A percentile compares a stretch with the other conserved stretches of the same genome.
These are phyloP conservation scores for Schizopygopsis malacanthus DNA, from an alignment of 2,797 vertebrate species.

Conservation along the genomic window DNA sequence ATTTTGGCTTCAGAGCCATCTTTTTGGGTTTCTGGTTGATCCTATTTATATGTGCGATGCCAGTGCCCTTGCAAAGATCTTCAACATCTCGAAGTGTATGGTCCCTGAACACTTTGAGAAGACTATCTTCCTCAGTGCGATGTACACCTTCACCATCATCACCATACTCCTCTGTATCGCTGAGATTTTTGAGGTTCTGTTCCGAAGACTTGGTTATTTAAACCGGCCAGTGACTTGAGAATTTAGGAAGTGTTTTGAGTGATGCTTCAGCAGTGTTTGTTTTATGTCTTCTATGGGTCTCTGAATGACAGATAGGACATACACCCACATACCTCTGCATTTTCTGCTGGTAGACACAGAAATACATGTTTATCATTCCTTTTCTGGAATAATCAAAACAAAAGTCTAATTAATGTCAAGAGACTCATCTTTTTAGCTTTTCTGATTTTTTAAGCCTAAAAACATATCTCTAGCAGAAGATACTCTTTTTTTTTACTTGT, in stretches of 20 bases:
- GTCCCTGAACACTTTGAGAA: conserved; percentile 93
- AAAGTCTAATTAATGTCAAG: neutral
- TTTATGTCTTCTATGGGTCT: conserved; percentile 62
- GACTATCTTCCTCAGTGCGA: conserved; percentile 90
- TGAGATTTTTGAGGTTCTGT: conserved; percentile 88
- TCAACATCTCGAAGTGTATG: conserved; percentile 84
- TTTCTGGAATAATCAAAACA: neutral
- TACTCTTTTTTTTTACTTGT: neutral
- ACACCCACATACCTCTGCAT: conserved; percentile 60
- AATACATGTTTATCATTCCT: conserved; percentile 13
- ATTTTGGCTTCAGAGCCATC: conserved; percentile 90
- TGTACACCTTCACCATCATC: conserved; percentile 90
- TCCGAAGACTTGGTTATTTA: conserved; percentile 82
- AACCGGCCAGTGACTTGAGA: conserved; percentile 75
- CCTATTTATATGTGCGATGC: conserved; percentile 83
- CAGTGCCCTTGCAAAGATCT: conserved; percentile 78
- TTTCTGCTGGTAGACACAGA: conserved; percentile 49
- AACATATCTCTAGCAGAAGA: neutral
- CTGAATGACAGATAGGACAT: conserved; percentile 57
- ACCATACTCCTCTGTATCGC: conserved; percentile 84
- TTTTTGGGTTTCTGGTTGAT: conserved; percentile 89
- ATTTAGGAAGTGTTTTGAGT: conserved; percentile 49
- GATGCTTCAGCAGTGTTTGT: conserved; percentile 57
- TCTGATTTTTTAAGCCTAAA: neutral
- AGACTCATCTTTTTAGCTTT: neutral